phyloP scores from a whole-genome alignment of 2,113 vertebrate genomes.

The Herpailurus yagouaroundi region DNA sequence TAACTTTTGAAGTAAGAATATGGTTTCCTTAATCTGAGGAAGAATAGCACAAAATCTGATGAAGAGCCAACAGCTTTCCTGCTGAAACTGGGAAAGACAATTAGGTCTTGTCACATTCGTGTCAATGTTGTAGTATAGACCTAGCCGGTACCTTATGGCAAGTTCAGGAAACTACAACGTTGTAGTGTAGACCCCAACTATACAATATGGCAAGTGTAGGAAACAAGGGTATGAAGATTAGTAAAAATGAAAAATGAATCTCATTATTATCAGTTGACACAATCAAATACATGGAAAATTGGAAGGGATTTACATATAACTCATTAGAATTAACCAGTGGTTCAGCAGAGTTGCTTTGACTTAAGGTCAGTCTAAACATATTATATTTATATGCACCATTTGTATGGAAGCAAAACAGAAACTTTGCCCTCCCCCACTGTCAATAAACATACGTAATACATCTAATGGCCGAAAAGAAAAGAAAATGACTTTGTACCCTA shows the following conservation, averaged over 20 bases:
- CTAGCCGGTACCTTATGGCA: background rate
- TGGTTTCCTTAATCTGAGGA: background rate
- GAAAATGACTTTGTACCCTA: background rate
- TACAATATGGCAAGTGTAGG: background rate
- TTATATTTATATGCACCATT: background rate
- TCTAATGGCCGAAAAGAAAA: background rate
- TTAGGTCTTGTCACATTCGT: background rate
- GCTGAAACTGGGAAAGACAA: background rate
- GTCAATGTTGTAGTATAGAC: background rate
- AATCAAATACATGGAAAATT: background rate
- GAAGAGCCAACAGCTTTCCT: background rate
- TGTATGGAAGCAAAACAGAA: background rate
- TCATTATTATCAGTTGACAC: background rate
- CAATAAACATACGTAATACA: background rate
- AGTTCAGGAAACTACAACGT: too few species aligned
- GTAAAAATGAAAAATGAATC: background rate
- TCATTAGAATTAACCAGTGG: background rate
- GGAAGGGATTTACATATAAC: background rate
- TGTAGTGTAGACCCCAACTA: background rate
- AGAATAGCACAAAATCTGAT: background rate
- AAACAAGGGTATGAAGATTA: background rate
- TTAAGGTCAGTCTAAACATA: background rate
- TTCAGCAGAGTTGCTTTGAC: background rate
- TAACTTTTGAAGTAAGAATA: background rate
- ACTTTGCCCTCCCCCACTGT: background rate